Evolutionary conservation across 1,140 invertebrate species (phyloP).

Genomic region (Oscheius sp.): DNA sequence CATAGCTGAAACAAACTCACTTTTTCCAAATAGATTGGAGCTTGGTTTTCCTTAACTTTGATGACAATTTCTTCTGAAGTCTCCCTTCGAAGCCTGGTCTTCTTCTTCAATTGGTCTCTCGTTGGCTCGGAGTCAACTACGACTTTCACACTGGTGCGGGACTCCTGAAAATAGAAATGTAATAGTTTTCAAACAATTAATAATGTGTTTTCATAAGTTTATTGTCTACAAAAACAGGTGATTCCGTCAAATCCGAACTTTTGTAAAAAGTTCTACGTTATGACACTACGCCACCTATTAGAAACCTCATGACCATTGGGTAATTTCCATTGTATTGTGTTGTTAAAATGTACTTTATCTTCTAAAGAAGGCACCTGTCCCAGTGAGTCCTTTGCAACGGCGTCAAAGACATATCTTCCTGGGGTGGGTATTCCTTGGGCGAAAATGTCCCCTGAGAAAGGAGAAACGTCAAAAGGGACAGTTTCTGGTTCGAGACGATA

Average conservation of each 20-base stretch:
- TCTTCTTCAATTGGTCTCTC: background rate
- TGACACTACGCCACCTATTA: background rate
- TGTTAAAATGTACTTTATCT: too few relatives aligned
- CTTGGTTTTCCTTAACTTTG: slow-evolving; percentile 7
- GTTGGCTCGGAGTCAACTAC: background rate
- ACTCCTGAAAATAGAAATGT: background rate
- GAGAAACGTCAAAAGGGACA: slow-evolving; percentile 9
- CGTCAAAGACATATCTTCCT: slow-evolving; percentile 2
- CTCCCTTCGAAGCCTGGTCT: background rate
- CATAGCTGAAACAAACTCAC: too few relatives aligned
- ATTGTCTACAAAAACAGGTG: background rate
- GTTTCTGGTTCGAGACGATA: slow-evolving; percentile 8
- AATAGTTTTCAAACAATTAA: background rate
- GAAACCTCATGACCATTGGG: too few relatives aligned
- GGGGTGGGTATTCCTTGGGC: background rate
- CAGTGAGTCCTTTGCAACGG: slow-evolving; percentile 8
- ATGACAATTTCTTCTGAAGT: slow-evolving; percentile 2
- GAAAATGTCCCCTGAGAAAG: slow-evolving; percentile 11
- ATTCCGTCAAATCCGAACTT: background rate
- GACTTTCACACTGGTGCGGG: slow-evolving; percentile 1
- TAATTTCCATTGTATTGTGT: too few relatives aligned
- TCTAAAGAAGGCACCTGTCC: slow-evolving; percentile 12
- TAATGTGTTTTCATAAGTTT: too few relatives aligned
- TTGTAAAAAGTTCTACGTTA: too few relatives aligned
- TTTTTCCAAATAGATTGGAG: background rate